A percentile compares a stretch with the other conserved stretches of the same genome.
phyloP scores from a whole-genome alignment of 2,113 vertebrate species.

The Mastomys natalensis region DNA sequence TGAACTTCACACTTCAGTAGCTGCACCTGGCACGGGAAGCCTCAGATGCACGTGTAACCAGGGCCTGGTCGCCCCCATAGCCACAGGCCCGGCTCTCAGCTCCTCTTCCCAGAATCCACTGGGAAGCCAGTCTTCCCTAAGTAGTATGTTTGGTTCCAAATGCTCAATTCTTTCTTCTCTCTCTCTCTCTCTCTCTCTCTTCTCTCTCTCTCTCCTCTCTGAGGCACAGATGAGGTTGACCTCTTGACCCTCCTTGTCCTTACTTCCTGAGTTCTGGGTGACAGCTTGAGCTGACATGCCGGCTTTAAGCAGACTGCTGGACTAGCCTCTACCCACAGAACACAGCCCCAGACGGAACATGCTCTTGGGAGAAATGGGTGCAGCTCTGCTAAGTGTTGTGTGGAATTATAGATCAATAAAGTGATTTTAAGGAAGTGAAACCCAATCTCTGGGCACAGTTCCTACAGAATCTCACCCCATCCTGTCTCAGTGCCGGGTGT shows the following conservation, averaged over 20 bases:
- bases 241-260: not conserved
- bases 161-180: not conserved
- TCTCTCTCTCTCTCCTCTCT: too few relatives aligned
- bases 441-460: not conserved
- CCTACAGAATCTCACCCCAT: too few relatives aligned
- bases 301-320: not conserved
- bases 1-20: not conserved
- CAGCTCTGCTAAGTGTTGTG: not conserved
- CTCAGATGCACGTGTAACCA: not conserved
- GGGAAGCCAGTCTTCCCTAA: not conserved
- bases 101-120: not conserved
- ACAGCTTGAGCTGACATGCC: too few relatives aligned
- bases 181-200: too few relatives aligned
- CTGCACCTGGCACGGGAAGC: not conserved
- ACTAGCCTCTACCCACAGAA: too few relatives aligned
- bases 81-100: not conserved
- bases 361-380: not conserved
- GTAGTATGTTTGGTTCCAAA: not conserved
- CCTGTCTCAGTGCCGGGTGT: not conserved
- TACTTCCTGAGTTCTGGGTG: too few relatives aligned
- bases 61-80: not conserved
- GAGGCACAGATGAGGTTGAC: not conserved
- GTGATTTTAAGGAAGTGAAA: not conserved
- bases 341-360: not conserved
- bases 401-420: not conserved